Base-by-base conservation (phyloP, 2,888 invertebrate species). In the Exocentrus adspersus region DNA sequence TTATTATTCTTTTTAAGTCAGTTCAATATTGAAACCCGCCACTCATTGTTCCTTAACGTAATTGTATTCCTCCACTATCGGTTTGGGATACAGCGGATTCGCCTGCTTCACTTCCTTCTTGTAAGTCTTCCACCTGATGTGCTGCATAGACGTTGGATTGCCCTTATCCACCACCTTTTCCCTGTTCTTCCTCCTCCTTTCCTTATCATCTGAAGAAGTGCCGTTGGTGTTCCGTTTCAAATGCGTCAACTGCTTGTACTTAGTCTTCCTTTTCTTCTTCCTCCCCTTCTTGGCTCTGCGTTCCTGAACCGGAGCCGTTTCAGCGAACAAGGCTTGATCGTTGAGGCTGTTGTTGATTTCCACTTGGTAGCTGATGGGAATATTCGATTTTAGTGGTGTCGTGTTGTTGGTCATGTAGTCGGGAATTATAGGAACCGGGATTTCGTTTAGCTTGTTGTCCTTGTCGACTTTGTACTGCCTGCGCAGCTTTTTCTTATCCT, bases 61-160 rank as follows among this genome's bases (percentile, higher is more conserved):
- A 56, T 74, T 77, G 63, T 78, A 79, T 65, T 82, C 82, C 73
- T 88, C 88, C 0, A 88, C 86, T 32, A 88, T 87, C 1, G 86
- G 84, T 70, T 86, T 86, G 1, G 88, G 88, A 72, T 87, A 86
- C 2, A 87, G 78, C 0, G 86, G 86, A 75, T 86, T 86, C 63
- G 85, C 83, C 64, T 85, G 85, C 17, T 58, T 65, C 67, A 84
- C 85, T 45, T 86, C 83, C 24, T 87, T 80, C 5, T 84, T 85
- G 75, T 87, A 88, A 0, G 87, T 87, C 5, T 84, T 86, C 74
- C 85, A 87, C 0, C 86, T 84, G 16, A 85, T 82, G 3, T 84
- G 80, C 53, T 79, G 75, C 14, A 86, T 79, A 0, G 54, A 60
- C 17, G 60, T 62, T 2, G 62, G 57, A 9, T 51, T 21, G 9